Percentiles rank a stretch among this genome's conserved stretches.
Conservation (phyloP, 2,888 invertebrate species). For the Drosophila subsilvestris region DNA sequence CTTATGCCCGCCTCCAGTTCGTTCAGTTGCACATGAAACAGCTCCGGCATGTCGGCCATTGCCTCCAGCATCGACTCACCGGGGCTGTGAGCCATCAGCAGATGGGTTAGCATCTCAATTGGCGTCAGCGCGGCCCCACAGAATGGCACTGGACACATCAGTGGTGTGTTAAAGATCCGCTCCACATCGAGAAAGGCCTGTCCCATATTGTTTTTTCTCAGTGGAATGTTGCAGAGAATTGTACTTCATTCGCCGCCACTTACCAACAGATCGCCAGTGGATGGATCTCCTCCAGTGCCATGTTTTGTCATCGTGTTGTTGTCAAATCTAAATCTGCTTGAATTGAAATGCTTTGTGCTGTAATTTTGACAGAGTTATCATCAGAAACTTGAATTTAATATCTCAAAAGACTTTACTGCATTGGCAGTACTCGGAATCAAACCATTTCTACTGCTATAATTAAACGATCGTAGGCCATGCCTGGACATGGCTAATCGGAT, state of each 20-base stretch:
- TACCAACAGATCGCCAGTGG: neutral
- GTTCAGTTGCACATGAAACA: constrained; percentile 43
- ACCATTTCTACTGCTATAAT: too few species aligned
- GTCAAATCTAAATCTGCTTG: neutral
- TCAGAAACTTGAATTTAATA: neutral
- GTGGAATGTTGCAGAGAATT: neutral
- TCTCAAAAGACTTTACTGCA: neutral
- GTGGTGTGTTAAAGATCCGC: constrained; percentile 35
- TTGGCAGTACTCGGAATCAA: neutral
- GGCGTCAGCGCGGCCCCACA: constrained; percentile 43
- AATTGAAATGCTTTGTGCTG: neutral
- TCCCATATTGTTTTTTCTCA: neutral
- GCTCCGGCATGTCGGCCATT: constrained; percentile 40
- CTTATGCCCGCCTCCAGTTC: constrained; percentile 51
- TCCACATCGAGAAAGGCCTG: constrained; percentile 41
- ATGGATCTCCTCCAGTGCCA: neutral
- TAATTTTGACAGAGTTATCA: neutral
- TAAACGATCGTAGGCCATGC: too few species aligned
- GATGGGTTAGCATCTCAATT: constrained; percentile 52
- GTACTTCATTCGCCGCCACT: constrained; percentile 18
- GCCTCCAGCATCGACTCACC: constrained; percentile 58
- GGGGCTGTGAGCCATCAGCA: constrained; percentile 54
- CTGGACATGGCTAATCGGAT: neutral
- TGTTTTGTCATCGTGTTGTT: neutral
- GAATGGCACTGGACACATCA: constrained; percentile 47